Base-by-base conservation (phyloP, 2,797 vertebrate species). In the Sebastes steindachneri region DNA sequence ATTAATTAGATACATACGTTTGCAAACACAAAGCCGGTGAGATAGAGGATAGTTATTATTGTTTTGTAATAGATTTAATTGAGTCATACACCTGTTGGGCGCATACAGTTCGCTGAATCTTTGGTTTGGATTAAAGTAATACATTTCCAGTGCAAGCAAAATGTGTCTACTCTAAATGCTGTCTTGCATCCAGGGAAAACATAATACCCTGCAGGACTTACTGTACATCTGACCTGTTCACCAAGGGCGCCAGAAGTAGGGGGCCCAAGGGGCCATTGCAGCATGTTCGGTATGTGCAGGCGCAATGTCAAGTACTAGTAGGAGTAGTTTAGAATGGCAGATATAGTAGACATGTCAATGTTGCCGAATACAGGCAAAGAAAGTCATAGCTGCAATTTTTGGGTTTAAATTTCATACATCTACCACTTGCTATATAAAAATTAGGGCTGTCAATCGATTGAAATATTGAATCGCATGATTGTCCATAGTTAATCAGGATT, bases 1-100 rank as follows among this genome's bases (percentile, higher is more conserved):
- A 90, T 89, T 87, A 82, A 93, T 93, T 86, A 86, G 87, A 86
- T 75, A 83, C 73, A 85, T 66, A 79, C 35, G 51, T 89, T 78
- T 88, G 58, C 68, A 82, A 87, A 86, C 79, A 82, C 37, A 67
- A 79, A 83, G 67, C 74, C 79, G 58, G 48, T 53, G 26, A 72
- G 71, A 79, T 23, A 66, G 17, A 86, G 62, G 48, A 37, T 85
- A 51, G 87, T 76, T 65, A 70, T 84, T 75, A 70, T 77, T 83
- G 65, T 70, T 78, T 58, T 86, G 55, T 77, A 72, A 86, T 76
- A 72, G 4, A 79, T 77, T 82, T 78, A 51, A 77, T 79, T 74
- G 48, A 64, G 73, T 73, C 19, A 26, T 19, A 58, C 51, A 37
- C 26, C 31, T 70, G 23, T 21, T 65, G 29, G 3, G 48, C 35